Conservation (phyloP, 2,888 invertebrate genomes). For the Tolmerus cingulatus region DNA sequence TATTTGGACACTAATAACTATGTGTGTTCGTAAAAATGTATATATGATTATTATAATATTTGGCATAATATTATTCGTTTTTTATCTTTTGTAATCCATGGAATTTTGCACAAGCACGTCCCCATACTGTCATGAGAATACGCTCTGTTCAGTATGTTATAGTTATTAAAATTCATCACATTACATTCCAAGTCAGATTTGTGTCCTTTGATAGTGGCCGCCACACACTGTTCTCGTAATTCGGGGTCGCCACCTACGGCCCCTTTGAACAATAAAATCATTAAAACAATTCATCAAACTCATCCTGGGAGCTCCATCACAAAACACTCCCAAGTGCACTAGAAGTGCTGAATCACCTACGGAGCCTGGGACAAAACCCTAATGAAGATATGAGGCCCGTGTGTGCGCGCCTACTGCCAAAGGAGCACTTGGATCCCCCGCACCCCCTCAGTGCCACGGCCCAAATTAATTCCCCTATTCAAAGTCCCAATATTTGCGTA, state of each 20-base stretch:
- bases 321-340: not conserved
- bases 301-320: not conserved
- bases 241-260: not conserved
- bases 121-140: no score
- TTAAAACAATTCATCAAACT: not conserved
- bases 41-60: no score
- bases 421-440: not conserved
- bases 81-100: no score
- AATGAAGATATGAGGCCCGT: not conserved
- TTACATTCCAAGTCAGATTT: not conserved
- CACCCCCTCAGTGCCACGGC: not conserved
- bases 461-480: slow-evolving; percentile 25
- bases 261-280: not conserved
- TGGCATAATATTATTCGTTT: no score
- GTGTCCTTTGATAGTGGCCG: not conserved
- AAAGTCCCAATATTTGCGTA: slow-evolving; percentile 21
- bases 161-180: not conserved
- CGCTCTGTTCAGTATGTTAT: no score
- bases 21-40: no score
- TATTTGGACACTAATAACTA: no score
- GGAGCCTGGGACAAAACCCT: not conserved
- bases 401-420: not conserved
- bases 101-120: no score
- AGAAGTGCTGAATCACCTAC: not conserved
- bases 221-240: not conserved